Evolutionary conservation across 2,888 invertebrate species (phyloP).

Genomic region (Athripsodes cinereus): DNA sequence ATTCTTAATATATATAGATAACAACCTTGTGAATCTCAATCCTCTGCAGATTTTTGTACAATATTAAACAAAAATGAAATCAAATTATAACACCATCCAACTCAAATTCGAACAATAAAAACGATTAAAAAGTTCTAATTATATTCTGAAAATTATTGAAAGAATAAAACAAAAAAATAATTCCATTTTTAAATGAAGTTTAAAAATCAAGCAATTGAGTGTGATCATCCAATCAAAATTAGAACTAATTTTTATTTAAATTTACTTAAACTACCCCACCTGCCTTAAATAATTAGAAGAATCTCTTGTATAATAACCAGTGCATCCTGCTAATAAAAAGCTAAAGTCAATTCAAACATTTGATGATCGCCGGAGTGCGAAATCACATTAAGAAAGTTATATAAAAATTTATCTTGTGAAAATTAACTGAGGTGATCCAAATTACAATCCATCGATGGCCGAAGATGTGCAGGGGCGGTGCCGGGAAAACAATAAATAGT

Average conservation of each 20-base stretch:
- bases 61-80: no score
- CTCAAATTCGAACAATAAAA: no score
- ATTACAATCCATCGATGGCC: not conserved
- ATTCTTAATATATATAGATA: no score
- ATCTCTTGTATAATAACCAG: not conserved
- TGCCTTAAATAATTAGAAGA: not conserved
- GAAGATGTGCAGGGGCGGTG: not conserved
- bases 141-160: no score
- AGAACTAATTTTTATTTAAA: not conserved
- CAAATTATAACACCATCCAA: no score
- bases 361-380: constrained; percentile 24
- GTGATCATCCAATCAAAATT: not conserved
- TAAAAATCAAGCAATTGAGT: not conserved
- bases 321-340: not conserved
- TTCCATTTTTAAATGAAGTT: not conserved
- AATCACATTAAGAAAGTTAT: constrained; percentile 26
- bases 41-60: no score
- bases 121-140: no score
- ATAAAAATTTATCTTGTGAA: constrained; percentile 26
- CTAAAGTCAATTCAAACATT: constrained; percentile 24
- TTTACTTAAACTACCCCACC: not conserved
- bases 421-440: constrained; percentile 20
- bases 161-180: no score
- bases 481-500: no score
- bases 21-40: no score